Evolutionary conservation across 2,888 invertebrate genomes (phyloP), one percentile per base, ranked within the genome.

Genomic region (Polylopha cassiicola): DNA sequence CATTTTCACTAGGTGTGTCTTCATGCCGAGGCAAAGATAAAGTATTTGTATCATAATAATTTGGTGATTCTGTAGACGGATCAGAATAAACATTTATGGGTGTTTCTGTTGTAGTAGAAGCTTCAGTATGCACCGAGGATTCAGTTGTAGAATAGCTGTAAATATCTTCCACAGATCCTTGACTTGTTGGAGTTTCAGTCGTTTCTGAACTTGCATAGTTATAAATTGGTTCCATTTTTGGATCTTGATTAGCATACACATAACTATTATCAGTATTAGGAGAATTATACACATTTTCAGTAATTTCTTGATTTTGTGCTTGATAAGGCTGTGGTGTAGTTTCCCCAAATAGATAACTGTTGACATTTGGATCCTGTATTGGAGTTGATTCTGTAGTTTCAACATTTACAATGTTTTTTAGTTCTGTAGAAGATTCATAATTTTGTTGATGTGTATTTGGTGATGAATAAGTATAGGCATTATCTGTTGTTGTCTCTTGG

Each of bases 1-100:
- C 58, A 11, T n/a, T n/a, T n/a, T 48, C 43, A 28, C 43, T 60
- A 4, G 17, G 7, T 4, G 20, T 11, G 28, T 62, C 65, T 29
- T 64, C 56, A 33, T 53, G 38, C 32, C 17, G 33, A 9, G 28
- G 18, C 8, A 28, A 9, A 10, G 23, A 15, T 10, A 42, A 37
- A 17, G 29, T 44, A 13, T 26, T 37, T 13, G 20, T 7, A 24
- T 39, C 44, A 17, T 31, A 16, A 24, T 29, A 9, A 3, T 30
- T 5, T 16, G 37, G 4, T 24, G 24, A 17, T 38, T 31, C 38
- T 38, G 30, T 38, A 11, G 30, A 13, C 4, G 11, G 14, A 20
- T 23, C 31, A 14, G 31, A 7, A 18, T 20, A 24, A 26, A 17
- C 2, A 27, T 26, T 18, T 16, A 14, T 27, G 11, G 23, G 3